These are phyloP conservation scores for Zingel zingel DNA, from an alignment of 2,113 vertebrate species.

Conservation along the genomic window DNA sequence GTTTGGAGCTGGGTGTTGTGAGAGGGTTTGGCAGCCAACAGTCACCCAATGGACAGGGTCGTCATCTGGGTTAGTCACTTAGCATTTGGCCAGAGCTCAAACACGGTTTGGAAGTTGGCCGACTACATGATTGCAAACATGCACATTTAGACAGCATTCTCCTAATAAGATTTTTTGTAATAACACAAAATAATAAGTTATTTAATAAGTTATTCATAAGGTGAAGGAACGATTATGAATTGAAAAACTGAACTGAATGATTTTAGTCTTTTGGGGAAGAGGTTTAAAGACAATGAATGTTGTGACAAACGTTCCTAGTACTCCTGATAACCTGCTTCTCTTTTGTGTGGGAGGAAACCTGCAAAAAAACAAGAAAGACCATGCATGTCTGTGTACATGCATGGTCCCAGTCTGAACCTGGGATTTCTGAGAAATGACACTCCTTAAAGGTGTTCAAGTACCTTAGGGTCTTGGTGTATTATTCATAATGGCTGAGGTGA, in stretches of 20 bases:
- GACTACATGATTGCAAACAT: conserved; percentile 15
- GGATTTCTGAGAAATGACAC: neutral
- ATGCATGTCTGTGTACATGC: neutral
- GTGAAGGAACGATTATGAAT: neutral
- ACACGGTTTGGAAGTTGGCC: conserved; percentile 38
- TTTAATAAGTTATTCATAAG: neutral
- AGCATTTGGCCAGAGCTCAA: conserved; percentile 44
- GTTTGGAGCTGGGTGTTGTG: conserved; percentile 47
- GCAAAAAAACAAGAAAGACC: neutral
- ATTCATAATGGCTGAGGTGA: neutral
- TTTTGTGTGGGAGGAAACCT: neutral
- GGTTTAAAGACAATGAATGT: neutral
- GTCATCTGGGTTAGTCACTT: conserved; percentile 42
- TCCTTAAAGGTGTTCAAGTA: neutral
- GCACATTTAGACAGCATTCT: conserved; percentile 17
- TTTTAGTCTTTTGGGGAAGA: neutral
- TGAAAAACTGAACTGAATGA: neutral
- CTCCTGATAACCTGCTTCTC: neutral
- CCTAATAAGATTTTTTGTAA: conserved; percentile 12
- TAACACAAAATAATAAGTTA: conserved; percentile 1
- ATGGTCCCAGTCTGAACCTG: neutral
- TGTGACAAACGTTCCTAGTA: neutral
- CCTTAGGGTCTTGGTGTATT: neutral
- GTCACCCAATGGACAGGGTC: conserved; percentile 23
- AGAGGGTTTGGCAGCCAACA: conserved; percentile 48